Evolutionary conservation across 1,140 invertebrate genomes (phyloP).

Genomic region (Agrypnia vestita): DNA sequence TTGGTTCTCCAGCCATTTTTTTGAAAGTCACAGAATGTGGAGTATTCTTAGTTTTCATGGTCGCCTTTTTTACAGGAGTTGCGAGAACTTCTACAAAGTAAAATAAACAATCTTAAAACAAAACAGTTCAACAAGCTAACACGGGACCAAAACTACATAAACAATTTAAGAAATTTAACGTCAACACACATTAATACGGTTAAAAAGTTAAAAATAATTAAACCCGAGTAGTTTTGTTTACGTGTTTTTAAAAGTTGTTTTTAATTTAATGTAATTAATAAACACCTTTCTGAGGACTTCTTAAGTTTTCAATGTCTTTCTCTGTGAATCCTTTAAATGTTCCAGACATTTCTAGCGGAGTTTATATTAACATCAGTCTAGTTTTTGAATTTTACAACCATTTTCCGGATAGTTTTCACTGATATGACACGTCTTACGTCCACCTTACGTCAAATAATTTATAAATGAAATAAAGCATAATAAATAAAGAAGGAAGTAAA

Average conservation of each 20-base stretch:
- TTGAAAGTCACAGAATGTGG: constrained; percentile 43
- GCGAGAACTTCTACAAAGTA: constrained; percentile 43
- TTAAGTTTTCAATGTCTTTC: constrained; percentile 59
- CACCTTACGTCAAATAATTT: too few relatives aligned
- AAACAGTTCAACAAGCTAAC: not conserved
- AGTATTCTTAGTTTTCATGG: constrained; percentile 43
- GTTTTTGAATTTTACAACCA: too few relatives aligned
- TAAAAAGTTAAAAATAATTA: not conserved
- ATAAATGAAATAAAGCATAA: too few relatives aligned
- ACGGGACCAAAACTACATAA: not conserved
- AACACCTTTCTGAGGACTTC: constrained; percentile 48
- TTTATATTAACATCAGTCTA: too few relatives aligned
- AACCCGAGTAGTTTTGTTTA: not conserved
- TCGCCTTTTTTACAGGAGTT: constrained; percentile 34
- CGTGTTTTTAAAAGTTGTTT: not conserved
- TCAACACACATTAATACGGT: constrained; percentile 7
- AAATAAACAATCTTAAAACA: not conserved
- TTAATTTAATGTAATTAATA: constrained; percentile 18
- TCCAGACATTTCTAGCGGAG: constrained; percentile 50
- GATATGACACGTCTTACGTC: too few relatives aligned
- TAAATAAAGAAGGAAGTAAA: too few relatives aligned
- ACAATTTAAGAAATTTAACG: constrained; percentile 2
- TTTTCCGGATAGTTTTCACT: too few relatives aligned
- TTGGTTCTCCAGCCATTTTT: constrained; percentile 47
- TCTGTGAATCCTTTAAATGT: constrained; percentile 60